phyloP scores from a whole-genome alignment of 2,888 invertebrate species.

The Apantesis nais region DNA sequence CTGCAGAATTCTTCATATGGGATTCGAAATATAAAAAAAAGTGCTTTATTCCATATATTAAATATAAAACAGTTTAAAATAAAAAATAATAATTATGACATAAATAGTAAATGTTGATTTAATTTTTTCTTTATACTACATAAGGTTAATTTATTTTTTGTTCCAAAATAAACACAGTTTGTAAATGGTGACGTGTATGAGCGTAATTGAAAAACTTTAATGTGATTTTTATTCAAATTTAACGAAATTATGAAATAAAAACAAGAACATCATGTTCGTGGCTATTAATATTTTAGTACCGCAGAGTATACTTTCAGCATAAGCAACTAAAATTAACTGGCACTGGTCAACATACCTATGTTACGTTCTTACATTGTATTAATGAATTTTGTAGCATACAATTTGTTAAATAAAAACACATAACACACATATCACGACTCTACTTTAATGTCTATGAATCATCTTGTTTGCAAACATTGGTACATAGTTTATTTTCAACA shows the following conservation, averaged over 20 bases:
- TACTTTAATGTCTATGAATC: not conserved
- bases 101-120: not conserved
- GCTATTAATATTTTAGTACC: conserved; percentile 60
- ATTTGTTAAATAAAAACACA: not conserved
- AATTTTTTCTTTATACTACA: not conserved
- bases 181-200: conserved; percentile 41
- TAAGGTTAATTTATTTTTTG: not conserved
- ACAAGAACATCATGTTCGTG: conserved; percentile 55
- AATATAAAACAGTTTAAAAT: too few species aligned
- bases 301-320: conserved; percentile 54
- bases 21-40: not conserved
- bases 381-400: not conserved
- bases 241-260: conserved; percentile 53
- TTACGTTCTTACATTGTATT: conserved; percentile 24
- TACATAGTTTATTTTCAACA: not conserved
- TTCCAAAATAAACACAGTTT: conserved; percentile 13
- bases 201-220: conserved; percentile 49
- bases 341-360: conserved; percentile 26
- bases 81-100: not conserved
- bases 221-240: conserved; percentile 51
- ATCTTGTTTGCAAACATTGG: not conserved
- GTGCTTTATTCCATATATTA: not conserved
- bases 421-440: too few species aligned
- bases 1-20: not conserved
- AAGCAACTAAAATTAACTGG: conserved; percentile 54